A percentile compares a stretch with the other conserved stretches of the same genome.
Evolutionary conservation across 2,113 vertebrate genomes (phyloP).

Genomic region (Dicrurus megarhynchus): DNA sequence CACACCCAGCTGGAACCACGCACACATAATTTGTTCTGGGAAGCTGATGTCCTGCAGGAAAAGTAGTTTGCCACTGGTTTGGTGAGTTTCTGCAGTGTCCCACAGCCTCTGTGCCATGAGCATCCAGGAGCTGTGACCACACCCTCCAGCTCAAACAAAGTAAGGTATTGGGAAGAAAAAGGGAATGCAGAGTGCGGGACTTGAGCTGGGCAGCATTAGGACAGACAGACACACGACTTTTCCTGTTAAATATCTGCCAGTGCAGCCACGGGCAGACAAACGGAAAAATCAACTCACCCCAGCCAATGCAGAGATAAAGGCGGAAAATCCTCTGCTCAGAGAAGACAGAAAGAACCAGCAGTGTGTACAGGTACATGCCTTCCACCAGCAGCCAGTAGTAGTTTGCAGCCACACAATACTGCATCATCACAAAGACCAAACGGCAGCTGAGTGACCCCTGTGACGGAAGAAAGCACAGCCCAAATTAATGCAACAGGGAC

Average conservation of each 20-base stretch:
- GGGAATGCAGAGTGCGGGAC: neutral
- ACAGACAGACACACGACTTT: neutral
- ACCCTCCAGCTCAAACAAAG: neutral
- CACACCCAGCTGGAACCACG: neutral
- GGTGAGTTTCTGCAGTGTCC: neutral
- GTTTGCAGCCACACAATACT: constrained; percentile 95
- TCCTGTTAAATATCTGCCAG: neutral
- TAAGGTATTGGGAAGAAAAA: neutral
- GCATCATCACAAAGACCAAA: constrained; percentile 93
- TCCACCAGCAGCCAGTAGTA: constrained; percentile 98
- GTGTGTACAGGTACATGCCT: constrained; percentile 91
- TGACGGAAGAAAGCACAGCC: neutral
- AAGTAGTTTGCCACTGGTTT: neutral
- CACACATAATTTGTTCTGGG: neutral
- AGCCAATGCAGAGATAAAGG: constrained; percentile 89
- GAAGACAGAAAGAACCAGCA: constrained; percentile 89
- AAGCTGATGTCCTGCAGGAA: neutral
- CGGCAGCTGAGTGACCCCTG: constrained; percentile 89
- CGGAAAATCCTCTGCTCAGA: constrained; percentile 90
- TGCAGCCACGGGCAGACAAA: neutral
- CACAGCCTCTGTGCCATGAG: neutral
- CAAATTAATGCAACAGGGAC: neutral
- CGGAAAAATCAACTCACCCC: constrained; percentile 79
- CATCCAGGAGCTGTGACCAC: neutral
- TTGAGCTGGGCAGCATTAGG: neutral